phyloP scores from a whole-genome alignment of 2,797 vertebrate species.

The Rhadinocentrus ornatus region DNA sequence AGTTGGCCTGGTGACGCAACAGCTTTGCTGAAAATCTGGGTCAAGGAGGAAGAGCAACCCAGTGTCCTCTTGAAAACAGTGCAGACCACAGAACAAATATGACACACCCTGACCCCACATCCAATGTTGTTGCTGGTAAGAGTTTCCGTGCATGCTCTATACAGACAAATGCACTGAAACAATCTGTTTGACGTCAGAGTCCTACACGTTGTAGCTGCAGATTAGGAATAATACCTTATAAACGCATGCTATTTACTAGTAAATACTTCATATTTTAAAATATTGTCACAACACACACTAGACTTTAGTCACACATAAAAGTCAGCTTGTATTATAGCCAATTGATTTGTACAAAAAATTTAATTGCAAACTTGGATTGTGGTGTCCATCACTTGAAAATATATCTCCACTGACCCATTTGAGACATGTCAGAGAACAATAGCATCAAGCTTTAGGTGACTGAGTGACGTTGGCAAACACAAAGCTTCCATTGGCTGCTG shows the following conservation, averaged over 20 bases:
- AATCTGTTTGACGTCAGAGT: not conserved
- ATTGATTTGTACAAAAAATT: not conserved
- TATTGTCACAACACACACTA: not conserved
- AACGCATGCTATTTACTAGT: not conserved
- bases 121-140: slow-evolving; percentile 9
- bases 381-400: slow-evolving; percentile 11
- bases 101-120: slow-evolving; percentile 39
- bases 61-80: slow-evolving; percentile 72
- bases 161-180: not conserved
- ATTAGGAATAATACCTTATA: not conserved
- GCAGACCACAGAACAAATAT: slow-evolving; percentile 48
- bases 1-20: slow-evolving; percentile 64
- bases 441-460: slow-evolving; percentile 49
- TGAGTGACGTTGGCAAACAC: slow-evolving; percentile 59
- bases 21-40: slow-evolving; percentile 75
- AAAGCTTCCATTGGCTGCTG: slow-evolving; percentile 66
- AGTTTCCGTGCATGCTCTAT: not conserved
- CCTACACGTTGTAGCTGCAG: not conserved
- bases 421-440: slow-evolving; percentile 76
- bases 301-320: not conserved
- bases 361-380: not conserved
- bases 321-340: not conserved
- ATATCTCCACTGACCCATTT: slow-evolving; percentile 57
- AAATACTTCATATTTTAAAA: slow-evolving; percentile 2
- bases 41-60: slow-evolving; percentile 68